A percentile compares a stretch with the other conserved stretches of the same genome.
These are phyloP conservation scores for Diplosoma virens DNA, from an alignment of 23 tunicate species.

Conservation along the genomic window DNA sequence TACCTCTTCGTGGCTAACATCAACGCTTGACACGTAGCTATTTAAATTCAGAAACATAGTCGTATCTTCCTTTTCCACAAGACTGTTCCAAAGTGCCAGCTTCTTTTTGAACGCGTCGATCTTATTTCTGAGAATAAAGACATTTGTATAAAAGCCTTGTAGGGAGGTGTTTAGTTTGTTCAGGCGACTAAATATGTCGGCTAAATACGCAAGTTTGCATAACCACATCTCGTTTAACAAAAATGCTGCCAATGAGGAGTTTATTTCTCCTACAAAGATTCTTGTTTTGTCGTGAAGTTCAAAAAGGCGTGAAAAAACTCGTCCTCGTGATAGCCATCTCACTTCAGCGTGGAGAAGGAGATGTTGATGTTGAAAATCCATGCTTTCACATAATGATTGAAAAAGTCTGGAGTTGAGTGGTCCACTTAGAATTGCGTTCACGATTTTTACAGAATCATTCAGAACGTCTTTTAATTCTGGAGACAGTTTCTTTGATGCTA, in stretches of 20 bases:
- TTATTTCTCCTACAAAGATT: not conserved
- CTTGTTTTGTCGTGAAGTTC: not conserved
- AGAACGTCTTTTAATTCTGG: conserved; percentile 2
- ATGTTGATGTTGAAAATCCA: conserved; percentile 3
- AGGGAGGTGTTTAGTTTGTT: too few relatives aligned
- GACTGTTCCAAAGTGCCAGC: too few relatives aligned
- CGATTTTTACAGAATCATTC: not conserved
- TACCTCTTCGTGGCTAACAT: not conserved
- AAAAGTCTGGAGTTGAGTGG: not conserved
- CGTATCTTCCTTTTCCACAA: too few relatives aligned
- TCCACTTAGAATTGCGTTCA: not conserved
- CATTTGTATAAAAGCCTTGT: too few relatives aligned
- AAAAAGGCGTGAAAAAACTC: too few relatives aligned
- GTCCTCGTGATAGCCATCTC: too few relatives aligned
- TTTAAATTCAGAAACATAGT: not conserved
- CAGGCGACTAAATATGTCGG: not conserved
- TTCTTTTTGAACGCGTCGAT: too few relatives aligned
- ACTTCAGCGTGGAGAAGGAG: too few relatives aligned
- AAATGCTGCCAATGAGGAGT: too few relatives aligned
- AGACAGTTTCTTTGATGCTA: conserved; percentile 6
- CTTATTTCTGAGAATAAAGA: not conserved
- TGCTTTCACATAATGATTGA: not conserved
- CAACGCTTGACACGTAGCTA: not conserved
- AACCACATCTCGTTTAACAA: not conserved
- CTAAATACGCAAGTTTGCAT: not conserved